Base-by-base conservation (phyloP, 2,113 vertebrate species). In the Dasyurus viverrinus region DNA sequence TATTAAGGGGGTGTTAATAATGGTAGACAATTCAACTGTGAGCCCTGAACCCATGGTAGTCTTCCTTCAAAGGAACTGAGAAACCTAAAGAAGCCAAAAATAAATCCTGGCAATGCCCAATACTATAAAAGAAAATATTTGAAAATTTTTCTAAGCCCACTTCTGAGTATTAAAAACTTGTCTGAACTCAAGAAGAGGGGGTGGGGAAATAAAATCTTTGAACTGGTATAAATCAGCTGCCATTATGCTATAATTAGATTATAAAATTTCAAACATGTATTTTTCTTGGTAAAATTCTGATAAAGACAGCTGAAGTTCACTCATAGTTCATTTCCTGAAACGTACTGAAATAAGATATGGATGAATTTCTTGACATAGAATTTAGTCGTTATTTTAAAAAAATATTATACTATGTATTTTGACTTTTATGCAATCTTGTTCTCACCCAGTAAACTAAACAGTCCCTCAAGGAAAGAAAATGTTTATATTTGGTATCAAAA, bases 1-100 rank as follows among this genome's bases (percentile, higher is more conserved):
- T 98, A 97, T 98, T 98, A 98, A 97, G 94, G 95, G 96, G 97
- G 97, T 98, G 98, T 98, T 98, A 98, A 97, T 98, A 97, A 96
- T 92, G 54, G 95, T 91, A 95, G 97, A 96, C 95, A 97, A 98
- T 97, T 96, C n/a, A 90, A 96, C 93, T 89, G 90, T 97, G 94
- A 95, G 84, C 91, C 22, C 91, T 95, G 89, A 97, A 95, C 97
- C 96, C 96, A 95, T 94, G 95, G 93, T 94, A 96, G 89, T 90
- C 93, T 96, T 97, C 97, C 96, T 96, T 98, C 96, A 98, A 98
- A 97, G 91, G 53, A 89, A 54, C 92, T 93, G 92, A 97, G 60
- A 97, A 95, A 97, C 90, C 90, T 94, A 96, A 98, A 89, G 97
- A 84, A 84, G 90, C 42, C 92, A 96, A 94, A 98, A 98, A 98